Evolutionary conservation across 2,797 vertebrate species (phyloP).

Genomic region (Tangara arthus): DNA sequence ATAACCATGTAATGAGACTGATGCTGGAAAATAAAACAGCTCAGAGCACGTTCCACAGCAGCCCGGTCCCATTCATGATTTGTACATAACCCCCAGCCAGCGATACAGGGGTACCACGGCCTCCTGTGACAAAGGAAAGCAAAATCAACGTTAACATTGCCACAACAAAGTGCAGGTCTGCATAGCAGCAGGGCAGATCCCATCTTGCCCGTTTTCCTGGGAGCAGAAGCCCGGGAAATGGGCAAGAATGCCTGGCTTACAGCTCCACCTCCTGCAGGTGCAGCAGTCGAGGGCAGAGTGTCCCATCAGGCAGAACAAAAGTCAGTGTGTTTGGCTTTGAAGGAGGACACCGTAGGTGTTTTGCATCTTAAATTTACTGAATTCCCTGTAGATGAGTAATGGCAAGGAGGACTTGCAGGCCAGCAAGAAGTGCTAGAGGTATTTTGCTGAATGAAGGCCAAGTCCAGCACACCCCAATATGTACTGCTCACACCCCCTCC

Average conservation of each 20-base stretch:
- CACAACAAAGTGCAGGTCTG: not conserved
- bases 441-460: not conserved
- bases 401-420: not conserved
- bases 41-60: too few relatives aligned
- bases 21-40: too few relatives aligned
- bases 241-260: not conserved
- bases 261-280: not conserved
- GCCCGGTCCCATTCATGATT: too few relatives aligned
- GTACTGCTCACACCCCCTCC: not conserved
- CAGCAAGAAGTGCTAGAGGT: not conserved
- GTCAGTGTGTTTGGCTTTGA: not conserved
- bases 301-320: not conserved
- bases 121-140: not conserved
- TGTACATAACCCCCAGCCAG: not conserved
- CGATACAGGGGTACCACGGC: not conserved
- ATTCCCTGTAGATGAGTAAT: not conserved
- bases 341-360: not conserved
- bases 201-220: not conserved
- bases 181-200: not conserved
- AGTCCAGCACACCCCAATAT: fast-evolving
- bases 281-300: fast-evolving
- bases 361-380: not conserved
- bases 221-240: not conserved
- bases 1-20: too few relatives aligned
- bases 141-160: not conserved